Conservation (phyloP, 1,140 invertebrate genomes). For the Sminthurides bifidus region DNA sequence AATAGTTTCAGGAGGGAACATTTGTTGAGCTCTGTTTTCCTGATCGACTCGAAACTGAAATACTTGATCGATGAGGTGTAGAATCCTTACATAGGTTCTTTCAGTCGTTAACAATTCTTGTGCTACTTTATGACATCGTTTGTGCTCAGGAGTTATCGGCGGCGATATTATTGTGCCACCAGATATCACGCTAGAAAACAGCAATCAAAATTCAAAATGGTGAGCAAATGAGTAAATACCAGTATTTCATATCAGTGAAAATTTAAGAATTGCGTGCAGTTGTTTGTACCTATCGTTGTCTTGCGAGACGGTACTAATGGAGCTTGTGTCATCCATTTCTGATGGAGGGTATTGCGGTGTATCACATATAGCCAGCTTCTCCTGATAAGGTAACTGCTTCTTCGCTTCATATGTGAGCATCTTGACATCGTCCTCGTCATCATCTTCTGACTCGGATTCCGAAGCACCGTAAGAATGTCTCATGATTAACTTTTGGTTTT, state of each 20-base stretch:
- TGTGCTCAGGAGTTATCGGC: constrained; percentile 29
- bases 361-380: constrained; percentile 16
- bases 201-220: background rate
- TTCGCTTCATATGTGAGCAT: constrained; percentile 17
- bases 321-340: constrained; percentile 27
- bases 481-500: constrained; percentile 20
- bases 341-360: constrained; percentile 17
- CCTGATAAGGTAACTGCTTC: constrained; percentile 9
- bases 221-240: background rate
- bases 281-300: background rate
- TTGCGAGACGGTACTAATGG: constrained; percentile 15
- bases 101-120: constrained; percentile 44
- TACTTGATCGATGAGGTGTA: constrained; percentile 46
- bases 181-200: background rate
- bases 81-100: constrained; percentile 41
- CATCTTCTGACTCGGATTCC: constrained; percentile 35
- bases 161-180: constrained; percentile 1
- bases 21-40: constrained; percentile 41
- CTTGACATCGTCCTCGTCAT: constrained; percentile 34
- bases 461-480: constrained; percentile 29
- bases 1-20: constrained; percentile 42
- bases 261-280: background rate
- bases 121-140: constrained; percentile 39
- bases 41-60: constrained; percentile 43
- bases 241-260: background rate